phyloP scores from a whole-genome alignment of 2,888 invertebrate species.

The Lochmaea capreae region DNA sequence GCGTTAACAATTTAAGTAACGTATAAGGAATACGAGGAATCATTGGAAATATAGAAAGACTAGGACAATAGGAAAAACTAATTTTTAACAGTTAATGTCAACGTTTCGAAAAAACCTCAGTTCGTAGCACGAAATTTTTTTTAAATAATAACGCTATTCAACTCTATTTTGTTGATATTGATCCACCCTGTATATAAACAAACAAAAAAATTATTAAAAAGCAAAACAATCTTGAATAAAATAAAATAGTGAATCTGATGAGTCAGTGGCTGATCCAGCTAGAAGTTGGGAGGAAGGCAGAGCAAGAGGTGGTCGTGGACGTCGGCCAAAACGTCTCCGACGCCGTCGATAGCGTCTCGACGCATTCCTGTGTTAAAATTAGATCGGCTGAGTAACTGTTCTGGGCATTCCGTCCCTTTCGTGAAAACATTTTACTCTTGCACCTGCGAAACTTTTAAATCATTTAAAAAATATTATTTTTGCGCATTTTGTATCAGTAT shows the following conservation, averaged over 20 bases:
- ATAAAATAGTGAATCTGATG: conserved; percentile 51
- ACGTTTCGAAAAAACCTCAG: too few species aligned
- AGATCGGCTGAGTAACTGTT: conserved; percentile 62
- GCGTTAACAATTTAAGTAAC: background rate
- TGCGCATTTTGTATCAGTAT: too few species aligned
- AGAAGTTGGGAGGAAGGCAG: conserved; percentile 59
- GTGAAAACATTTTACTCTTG: conserved; percentile 39
- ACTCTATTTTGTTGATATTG: too few species aligned
- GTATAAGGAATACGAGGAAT: background rate
- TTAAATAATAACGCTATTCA: too few species aligned
- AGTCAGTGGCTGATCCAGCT: conserved; percentile 56
- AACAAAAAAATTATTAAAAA: too few species aligned
- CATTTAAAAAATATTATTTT: background rate
- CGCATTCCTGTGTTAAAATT: conserved; percentile 63
- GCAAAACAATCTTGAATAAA: background rate
- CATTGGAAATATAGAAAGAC: background rate
- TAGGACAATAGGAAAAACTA: too few species aligned
- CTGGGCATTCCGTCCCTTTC: conserved; percentile 58
- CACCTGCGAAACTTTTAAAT: conserved; percentile 24
- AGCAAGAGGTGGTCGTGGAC: conserved; percentile 64
- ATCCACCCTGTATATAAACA: too few species aligned
- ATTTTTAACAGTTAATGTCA: too few species aligned
- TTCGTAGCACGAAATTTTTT: too few species aligned
- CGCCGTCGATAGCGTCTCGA: conserved; percentile 61
- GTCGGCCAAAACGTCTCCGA: conserved; percentile 59